phyloP scores from a whole-genome alignment of 2,797 vertebrate species.

The Erpetoichthys calabaricus region DNA sequence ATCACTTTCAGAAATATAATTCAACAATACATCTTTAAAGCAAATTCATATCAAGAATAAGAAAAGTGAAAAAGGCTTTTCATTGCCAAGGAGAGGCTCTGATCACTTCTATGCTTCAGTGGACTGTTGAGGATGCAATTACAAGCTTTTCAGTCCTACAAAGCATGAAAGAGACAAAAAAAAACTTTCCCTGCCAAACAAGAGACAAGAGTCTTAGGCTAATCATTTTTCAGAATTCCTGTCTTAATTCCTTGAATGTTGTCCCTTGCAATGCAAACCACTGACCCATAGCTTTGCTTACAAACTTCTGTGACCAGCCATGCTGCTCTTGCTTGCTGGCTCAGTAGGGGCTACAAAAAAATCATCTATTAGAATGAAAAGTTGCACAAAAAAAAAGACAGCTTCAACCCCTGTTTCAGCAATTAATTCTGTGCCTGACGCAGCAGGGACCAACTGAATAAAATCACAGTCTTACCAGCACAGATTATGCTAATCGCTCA shows the following conservation, averaged over 20 bases:
- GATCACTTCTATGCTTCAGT: conserved; percentile 2
- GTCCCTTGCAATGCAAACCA: neutral
- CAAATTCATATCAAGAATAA: neutral
- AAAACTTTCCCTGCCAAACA: neutral
- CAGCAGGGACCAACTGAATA: conserved; percentile 33
- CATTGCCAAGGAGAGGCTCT: neutral
- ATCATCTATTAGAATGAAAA: too few species aligned
- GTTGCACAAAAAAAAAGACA: too few species aligned
- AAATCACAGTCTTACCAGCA: conserved; percentile 30
- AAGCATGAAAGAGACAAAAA: conserved; percentile 1
- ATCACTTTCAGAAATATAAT: conserved; percentile 1
- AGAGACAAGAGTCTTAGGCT: conserved; percentile 4
- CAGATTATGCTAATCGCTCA: conserved; percentile 35
- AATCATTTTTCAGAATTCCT: neutral
- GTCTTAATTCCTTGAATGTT: neutral
- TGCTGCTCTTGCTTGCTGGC: too few species aligned
- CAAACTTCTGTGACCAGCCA: neutral
- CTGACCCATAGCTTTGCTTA: neutral
- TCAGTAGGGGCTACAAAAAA: too few species aligned
- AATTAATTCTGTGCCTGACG: conserved; percentile 37
- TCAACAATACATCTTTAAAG: neutral
- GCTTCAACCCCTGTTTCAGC: conserved; percentile 3
- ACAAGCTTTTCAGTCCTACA: conserved; percentile 2
- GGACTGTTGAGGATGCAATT: conserved; percentile 6
- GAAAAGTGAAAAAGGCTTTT: neutral